Base-by-base conservation (phyloP, 2,888 invertebrate species). In the Axea sp. region DNA sequence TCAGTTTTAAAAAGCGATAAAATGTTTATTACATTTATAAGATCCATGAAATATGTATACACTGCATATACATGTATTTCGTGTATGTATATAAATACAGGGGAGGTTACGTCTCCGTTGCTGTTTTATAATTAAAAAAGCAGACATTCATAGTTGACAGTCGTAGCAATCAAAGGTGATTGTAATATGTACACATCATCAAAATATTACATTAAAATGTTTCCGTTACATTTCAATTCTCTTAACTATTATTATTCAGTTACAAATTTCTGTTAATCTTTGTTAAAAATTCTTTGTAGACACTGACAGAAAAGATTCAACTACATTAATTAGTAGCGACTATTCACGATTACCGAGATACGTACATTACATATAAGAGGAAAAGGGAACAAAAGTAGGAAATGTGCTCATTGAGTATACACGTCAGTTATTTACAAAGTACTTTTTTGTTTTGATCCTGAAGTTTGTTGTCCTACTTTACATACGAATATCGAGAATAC, bases 1-100 rank as follows among this genome's bases (percentile, higher is more conserved):
- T 37, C 31, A 11, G 57, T 65, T 60, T 77, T 75, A 51, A 77
- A 80, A 84, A 84, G 83, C 83, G 80, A 79, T 81, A 83, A 51
- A 73, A 73, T 80, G 81, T 76, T 83, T 80, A 84, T 82, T 82
- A 85, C 84, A 85, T 83, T 82, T 80, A 85, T 82, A 85, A 80
- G 78, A 82, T 79, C 76, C 68, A 55, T 62, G 53, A 47, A 75
- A 62, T 75, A 76, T 62, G 74, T 74, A 68, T 74, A 75, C 51
- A 53, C 55, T 67, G 60, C 47, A 69, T 55, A 64, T 53, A 65
- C 62, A 59, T 74, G 69, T 68, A 53, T 51, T 68, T 45, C 43
- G 37, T 68, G 51, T 73, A 68, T 73, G 64, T 73, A 68, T 73
- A 73, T 82, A 84, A 82, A 83, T 83, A 84, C 81, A 82, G 81